These are phyloP conservation scores for Octonoba sinensis DNA, from an alignment of 2,888 invertebrate species.

Conservation along the genomic window DNA sequence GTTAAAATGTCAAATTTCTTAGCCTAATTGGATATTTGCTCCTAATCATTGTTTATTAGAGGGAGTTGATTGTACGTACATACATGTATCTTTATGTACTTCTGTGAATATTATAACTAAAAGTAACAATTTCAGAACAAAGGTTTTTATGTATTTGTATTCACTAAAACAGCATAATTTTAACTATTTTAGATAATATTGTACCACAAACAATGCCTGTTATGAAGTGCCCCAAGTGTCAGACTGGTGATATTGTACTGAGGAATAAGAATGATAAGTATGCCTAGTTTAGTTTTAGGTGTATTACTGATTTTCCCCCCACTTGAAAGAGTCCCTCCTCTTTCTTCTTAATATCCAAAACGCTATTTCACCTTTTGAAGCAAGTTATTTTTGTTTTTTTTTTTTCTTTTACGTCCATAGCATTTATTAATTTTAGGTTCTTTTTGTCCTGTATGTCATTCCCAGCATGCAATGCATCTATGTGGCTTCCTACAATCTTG, in stretches of 20 bases:
- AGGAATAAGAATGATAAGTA: slow-evolving; percentile 78
- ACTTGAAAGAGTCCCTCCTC: neutral
- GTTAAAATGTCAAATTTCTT: no score
- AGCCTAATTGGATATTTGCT: no score
- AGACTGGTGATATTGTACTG: slow-evolving; percentile 79
- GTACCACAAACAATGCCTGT: slow-evolving; percentile 31
- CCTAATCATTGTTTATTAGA: no score
- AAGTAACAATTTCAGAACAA: no score
- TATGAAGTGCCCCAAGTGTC: slow-evolving; percentile 66
- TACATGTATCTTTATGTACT: no score
- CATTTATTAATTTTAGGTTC: slow-evolving; percentile 73
- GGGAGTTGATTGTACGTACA: no score
- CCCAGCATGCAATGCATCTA: slow-evolving; percentile 83
- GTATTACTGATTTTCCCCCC: slow-evolving; percentile 53
- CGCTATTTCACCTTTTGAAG: neutral
- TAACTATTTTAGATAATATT: slow-evolving; percentile 16
- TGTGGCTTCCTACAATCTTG: slow-evolving; percentile 85
- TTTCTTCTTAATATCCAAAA: no score
- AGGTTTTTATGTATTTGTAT: no score
- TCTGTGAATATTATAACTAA: no score
- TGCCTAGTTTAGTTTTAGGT: no score
- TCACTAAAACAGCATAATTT: no score
- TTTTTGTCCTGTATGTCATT: slow-evolving; percentile 83
- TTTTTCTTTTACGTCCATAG: neutral
- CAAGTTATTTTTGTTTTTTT: neutral